These are phyloP conservation scores for Brenthis daphne DNA, from an alignment of 2,888 invertebrate species.

Conservation along the genomic window DNA sequence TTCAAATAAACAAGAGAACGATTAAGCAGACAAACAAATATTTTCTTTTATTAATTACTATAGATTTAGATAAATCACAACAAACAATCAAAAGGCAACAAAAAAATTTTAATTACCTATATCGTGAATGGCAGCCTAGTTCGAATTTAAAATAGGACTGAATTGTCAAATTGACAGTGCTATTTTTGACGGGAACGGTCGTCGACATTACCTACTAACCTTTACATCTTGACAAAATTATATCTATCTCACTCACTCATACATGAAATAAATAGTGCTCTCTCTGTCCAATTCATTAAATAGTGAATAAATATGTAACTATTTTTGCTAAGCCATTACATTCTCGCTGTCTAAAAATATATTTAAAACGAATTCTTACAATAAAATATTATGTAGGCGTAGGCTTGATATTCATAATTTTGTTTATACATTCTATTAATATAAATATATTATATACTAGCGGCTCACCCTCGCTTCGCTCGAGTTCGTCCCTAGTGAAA, in stretches of 20 bases:
- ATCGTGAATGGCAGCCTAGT: neutral
- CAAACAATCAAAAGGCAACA: too few relatives aligned
- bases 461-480: too few relatives aligned
- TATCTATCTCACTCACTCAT: slow-evolving; percentile 26
- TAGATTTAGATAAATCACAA: too few relatives aligned
- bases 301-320: slow-evolving; percentile 8
- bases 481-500: too few relatives aligned
- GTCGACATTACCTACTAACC: slow-evolving; percentile 50
- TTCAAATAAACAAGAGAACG: too few relatives aligned
- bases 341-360: slow-evolving; percentile 13
- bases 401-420: neutral
- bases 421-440: too few relatives aligned
- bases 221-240: slow-evolving; percentile 32
- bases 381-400: neutral
- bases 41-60: too few relatives aligned
- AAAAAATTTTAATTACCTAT: too few relatives aligned
- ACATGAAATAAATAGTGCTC: neutral
- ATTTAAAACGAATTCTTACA: neutral
- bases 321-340: slow-evolving; percentile 19
- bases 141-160: slow-evolving; percentile 12
- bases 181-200: slow-evolving; percentile 64
- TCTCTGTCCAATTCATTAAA: slow-evolving; percentile 14
- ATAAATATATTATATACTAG: too few relatives aligned
- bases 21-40: too few relatives aligned
- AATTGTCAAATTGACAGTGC: slow-evolving; percentile 42